Evolutionary conservation across 2,888 invertebrate species (phyloP).

Genomic region (Zaprionus obscuricornis): DNA sequence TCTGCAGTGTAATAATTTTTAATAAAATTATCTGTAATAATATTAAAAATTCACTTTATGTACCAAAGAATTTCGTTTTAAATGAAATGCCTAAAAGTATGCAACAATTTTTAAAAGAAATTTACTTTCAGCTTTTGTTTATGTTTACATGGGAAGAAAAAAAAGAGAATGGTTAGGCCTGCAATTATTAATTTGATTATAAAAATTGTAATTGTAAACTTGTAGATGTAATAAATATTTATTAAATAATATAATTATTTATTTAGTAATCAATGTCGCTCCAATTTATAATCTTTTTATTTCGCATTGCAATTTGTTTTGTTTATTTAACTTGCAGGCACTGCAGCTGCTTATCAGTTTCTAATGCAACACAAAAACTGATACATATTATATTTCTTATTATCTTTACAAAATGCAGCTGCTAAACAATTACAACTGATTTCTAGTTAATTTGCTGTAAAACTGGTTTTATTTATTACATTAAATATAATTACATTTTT

Average conservation of each 20-base stretch:
- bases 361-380: too few relatives aligned
- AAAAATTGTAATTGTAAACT: background rate
- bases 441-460: slow-evolving; percentile 7
- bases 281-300: slow-evolving; percentile 1
- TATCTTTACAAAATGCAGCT: background rate
- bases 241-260: background rate
- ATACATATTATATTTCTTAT: too few relatives aligned
- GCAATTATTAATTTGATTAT: slow-evolving; percentile 25
- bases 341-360: slow-evolving; percentile 51
- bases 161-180: slow-evolving; percentile 15
- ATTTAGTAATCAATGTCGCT: background rate
- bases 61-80: too few relatives aligned
- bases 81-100: slow-evolving; percentile 38
- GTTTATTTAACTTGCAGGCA: too few relatives aligned
- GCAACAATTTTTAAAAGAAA: background rate
- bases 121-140: background rate
- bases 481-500: too few relatives aligned
- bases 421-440: slow-evolving; percentile 13
- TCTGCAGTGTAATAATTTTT: too few relatives aligned
- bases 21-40: too few relatives aligned
- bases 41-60: too few relatives aligned
- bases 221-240: background rate
- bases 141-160: slow-evolving; percentile 6
- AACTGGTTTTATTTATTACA: too few relatives aligned
- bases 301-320: slow-evolving; percentile 1